Evolutionary conservation across 2,797 vertebrate genomes (phyloP).

Genomic region (Remorina albescens): DNA sequence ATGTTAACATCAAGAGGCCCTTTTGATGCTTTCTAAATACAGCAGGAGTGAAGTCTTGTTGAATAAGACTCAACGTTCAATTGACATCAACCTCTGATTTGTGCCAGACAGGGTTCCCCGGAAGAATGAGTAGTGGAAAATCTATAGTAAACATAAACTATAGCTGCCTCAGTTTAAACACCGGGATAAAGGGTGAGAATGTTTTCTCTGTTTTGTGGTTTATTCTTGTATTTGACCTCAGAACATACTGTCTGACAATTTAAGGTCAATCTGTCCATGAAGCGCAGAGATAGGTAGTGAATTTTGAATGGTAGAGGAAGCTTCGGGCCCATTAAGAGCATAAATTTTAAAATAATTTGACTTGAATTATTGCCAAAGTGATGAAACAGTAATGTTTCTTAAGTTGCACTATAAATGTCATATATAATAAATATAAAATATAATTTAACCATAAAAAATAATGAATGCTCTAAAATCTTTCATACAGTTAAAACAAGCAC

Average conservation of each 20-base stretch:
- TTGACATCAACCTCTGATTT: slow-evolving; percentile 55
- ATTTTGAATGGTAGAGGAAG: slow-evolving; percentile 13
- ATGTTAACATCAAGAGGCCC: slow-evolving; percentile 54
- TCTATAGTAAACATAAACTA: slow-evolving; percentile 38
- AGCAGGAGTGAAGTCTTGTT: slow-evolving; percentile 44
- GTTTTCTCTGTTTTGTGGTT: neutral
- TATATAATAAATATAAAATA: slow-evolving; percentile 1
- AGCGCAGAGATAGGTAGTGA: slow-evolving; percentile 13
- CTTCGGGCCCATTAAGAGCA: slow-evolving; percentile 8
- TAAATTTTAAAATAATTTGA: slow-evolving; percentile 12
- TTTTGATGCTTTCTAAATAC: slow-evolving; percentile 62
- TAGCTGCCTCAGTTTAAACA: slow-evolving; percentile 25
- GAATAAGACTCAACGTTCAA: slow-evolving; percentile 37
- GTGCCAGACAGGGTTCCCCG: slow-evolving; percentile 33
- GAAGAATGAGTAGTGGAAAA: slow-evolving; percentile 26
- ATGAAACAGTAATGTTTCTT: slow-evolving; percentile 6
- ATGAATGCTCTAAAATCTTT: neutral
- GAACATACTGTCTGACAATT: neutral
- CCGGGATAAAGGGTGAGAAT: neutral
- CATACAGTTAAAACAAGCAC: slow-evolving; percentile 3
- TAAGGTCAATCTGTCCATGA: slow-evolving; percentile 26
- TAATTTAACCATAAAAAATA: slow-evolving; percentile 1
- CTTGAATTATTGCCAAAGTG: slow-evolving; percentile 20
- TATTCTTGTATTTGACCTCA: neutral
- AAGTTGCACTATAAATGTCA: slow-evolving; percentile 11